Conservation (phyloP, 1,140 invertebrate genomes). For the Drosophila nasuta region DNA sequence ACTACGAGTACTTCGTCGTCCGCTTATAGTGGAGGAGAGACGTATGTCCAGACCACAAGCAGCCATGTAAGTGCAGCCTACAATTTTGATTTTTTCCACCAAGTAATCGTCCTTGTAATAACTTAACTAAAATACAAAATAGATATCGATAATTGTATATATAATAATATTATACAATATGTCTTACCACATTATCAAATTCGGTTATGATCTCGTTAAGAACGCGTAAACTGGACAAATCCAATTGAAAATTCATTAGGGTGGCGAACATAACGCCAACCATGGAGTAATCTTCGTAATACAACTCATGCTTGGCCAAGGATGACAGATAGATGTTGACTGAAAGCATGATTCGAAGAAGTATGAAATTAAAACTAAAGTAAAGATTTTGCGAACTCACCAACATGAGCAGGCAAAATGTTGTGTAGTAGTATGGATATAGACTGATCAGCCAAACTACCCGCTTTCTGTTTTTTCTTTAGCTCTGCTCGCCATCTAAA, state of each 20-base stretch:
- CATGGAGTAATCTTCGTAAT: conserved; percentile 92
- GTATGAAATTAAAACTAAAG: not conserved
- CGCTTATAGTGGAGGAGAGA: conserved; percentile 12
- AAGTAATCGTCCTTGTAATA: conserved; percentile 49
- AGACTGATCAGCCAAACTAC: conserved; percentile 90
- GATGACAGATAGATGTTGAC: conserved; percentile 91
- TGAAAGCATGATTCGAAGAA: conserved; percentile 81
- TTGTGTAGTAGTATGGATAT: conserved; percentile 93
- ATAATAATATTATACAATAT: not conserved
- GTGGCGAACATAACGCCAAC: conserved; percentile 97
- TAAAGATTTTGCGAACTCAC: conserved; percentile 85
- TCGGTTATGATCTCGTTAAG: conserved; percentile 96
- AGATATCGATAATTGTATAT: not conserved
- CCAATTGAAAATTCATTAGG: conserved; percentile 90
- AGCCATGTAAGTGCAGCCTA: conserved; percentile 97
- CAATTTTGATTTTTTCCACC: conserved; percentile 97
- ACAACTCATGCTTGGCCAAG: conserved; percentile 90
- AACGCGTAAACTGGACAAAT: conserved; percentile 89
- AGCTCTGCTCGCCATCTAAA: conserved; percentile 92
- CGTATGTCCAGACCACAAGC: conserved; percentile 92
- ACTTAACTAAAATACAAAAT: not conserved
- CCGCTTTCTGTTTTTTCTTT: conserved; percentile 91
- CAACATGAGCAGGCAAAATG: conserved; percentile 93
- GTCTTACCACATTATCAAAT: conserved; percentile 89
- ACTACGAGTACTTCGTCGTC: no score